phyloP scores from a whole-genome alignment of 1,140 invertebrate species.

The Psix sp. region DNA sequence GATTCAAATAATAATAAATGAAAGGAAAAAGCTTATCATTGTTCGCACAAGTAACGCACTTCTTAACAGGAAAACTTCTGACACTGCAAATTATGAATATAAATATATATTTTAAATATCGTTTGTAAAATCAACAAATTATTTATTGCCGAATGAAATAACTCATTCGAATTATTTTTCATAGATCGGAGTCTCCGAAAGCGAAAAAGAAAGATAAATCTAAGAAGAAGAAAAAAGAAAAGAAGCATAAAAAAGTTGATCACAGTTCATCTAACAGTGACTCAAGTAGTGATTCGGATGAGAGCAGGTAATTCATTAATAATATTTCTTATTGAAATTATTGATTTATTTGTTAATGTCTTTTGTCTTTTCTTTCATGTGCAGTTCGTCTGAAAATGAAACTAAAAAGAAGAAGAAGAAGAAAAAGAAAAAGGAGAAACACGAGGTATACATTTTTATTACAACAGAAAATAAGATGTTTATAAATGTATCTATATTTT shows the following conservation, averaged over 20 bases:
- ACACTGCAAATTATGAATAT: slow-evolving; percentile 70
- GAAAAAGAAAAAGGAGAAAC: slow-evolving; percentile 71
- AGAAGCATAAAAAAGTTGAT: slow-evolving; percentile 71
- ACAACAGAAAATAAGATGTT: slow-evolving; percentile 41
- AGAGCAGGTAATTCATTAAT: slow-evolving; percentile 66
- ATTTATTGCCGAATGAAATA: slow-evolving; percentile 1
- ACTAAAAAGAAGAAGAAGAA: slow-evolving; percentile 67
- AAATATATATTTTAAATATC: slow-evolving; percentile 61
- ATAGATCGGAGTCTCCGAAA: slow-evolving; percentile 74
- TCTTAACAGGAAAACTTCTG: slow-evolving; percentile 72
- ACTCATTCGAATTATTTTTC: slow-evolving; percentile 55
- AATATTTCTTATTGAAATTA: slow-evolving; percentile 15
- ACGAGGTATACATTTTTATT: slow-evolving; percentile 67
- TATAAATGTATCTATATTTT: slow-evolving; percentile 60
- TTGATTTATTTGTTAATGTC: slow-evolving; percentile 10
- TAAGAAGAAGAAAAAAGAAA: slow-evolving; percentile 73
- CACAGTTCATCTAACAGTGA: slow-evolving; percentile 70
- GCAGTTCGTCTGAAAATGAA: slow-evolving; percentile 67
- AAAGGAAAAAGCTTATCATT: slow-evolving; percentile 65
- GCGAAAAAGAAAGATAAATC: slow-evolving; percentile 74
- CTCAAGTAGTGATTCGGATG: slow-evolving; percentile 70
- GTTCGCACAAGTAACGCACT: slow-evolving; percentile 75
- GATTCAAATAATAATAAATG: too few relatives aligned
- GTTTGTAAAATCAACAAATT: slow-evolving; percentile 54
- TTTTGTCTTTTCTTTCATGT: slow-evolving; percentile 18